These are phyloP conservation scores for Bradypus variegatus DNA, from an alignment of 2,797 vertebrate species.

Conservation along the genomic window DNA sequence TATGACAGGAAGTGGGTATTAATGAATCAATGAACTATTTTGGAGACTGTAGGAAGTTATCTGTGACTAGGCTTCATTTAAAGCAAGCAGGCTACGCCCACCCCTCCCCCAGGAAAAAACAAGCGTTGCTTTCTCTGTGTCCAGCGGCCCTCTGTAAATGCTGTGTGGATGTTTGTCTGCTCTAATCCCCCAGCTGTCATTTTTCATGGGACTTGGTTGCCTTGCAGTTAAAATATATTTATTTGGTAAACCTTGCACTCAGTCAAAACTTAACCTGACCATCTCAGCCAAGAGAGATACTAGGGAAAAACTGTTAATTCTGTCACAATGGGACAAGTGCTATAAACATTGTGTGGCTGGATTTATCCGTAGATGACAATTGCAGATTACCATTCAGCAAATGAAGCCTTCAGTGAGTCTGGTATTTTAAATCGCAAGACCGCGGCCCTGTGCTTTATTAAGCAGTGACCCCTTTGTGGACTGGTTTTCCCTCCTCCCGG, in stretches of 20 bases:
- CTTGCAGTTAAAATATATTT: neutral
- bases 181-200: neutral
- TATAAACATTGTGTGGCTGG: rapidly evolving
- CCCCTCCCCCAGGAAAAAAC: neutral
- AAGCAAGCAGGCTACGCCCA: too few species aligned
- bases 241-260: too few species aligned
- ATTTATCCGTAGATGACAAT: neutral
- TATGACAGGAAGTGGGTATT: neutral
- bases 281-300: neutral
- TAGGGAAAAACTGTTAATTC: too few species aligned
- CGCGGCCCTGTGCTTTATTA: neutral
- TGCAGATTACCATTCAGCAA: neutral
- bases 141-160: neutral
- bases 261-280: neutral
- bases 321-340: rapidly evolving
- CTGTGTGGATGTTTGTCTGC: neutral
- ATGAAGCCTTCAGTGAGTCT: neutral
- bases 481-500: neutral
- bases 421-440: neutral
- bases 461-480: neutral
- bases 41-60: neutral
- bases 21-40: neutral
- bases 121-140: neutral
- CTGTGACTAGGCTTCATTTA: neutral
- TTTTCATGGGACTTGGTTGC: neutral